phyloP scores from a whole-genome alignment of 1,140 invertebrate genomes.

The Drosophila yakuba region DNA sequence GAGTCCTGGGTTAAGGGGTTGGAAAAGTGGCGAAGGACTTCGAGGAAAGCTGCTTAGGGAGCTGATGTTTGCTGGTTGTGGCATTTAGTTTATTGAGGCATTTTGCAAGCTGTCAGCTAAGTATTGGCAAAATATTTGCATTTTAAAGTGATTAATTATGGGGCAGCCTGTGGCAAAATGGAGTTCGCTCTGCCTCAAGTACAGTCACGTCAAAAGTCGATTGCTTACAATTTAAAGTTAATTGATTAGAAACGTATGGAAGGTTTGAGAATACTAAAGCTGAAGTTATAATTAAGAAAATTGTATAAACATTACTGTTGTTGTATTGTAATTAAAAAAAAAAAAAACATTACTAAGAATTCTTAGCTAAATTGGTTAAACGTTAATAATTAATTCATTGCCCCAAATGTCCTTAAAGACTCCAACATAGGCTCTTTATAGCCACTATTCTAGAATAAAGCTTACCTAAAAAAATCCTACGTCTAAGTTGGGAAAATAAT shows the following conservation, averaged over 20 bases:
- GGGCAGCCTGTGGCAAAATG: not conserved
- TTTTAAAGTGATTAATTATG: conserved; percentile 72
- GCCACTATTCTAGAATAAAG: not conserved
- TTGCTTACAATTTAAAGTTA: conserved; percentile 15
- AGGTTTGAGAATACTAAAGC: no score
- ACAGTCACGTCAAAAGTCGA: conserved; percentile 21
- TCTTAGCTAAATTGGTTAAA: no score
- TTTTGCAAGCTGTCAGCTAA: conserved; percentile 33
- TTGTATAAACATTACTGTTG: no score
- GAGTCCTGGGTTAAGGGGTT: not conserved
- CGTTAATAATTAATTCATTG: not conserved
- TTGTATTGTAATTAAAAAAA: no score
- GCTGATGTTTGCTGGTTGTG: conserved; percentile 19
- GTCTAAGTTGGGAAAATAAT: conserved; percentile 6
- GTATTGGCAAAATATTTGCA: conserved; percentile 60
- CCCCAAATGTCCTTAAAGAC: not conserved
- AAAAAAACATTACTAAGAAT: no score
- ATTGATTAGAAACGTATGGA: not conserved
- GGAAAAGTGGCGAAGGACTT: not conserved
- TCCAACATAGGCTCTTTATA: not conserved
- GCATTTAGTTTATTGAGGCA: conserved; percentile 67
- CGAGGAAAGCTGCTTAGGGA: conserved; percentile 5
- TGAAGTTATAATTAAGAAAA: not conserved
- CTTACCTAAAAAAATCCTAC: not conserved
- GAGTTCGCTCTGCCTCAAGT: conserved; percentile 1